Evolutionary conservation across 2,888 invertebrate genomes (phyloP), one percentile per base, ranked within the genome.

Genomic region (Erebia ligea): DNA sequence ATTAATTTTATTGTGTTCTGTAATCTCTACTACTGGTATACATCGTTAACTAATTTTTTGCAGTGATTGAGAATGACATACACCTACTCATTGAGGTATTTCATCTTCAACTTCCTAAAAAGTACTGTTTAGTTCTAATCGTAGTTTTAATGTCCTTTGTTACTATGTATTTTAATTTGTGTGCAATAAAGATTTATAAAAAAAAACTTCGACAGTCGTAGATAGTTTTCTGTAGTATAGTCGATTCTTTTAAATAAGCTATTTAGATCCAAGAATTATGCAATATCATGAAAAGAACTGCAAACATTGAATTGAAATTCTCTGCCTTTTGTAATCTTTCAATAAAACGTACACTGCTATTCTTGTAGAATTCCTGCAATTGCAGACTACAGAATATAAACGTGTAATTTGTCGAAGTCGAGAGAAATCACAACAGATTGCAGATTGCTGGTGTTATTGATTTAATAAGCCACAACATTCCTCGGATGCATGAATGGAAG

Each of bases 401-500:
- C 62, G 15, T 62, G 15, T 45, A 61, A 61, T 48, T 62, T 62
- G 62, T 52, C 15, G 64, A 11, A 17, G 52, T 54, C n/a, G 64
- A 54, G 64, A 40, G 64, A 64, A 64, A 64, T 64, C 52, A 40
- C 52, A 40, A 54, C 21, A 48, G 21, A 10, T 62, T 62, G 21
- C 52, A 52, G 54, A 54, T n/a, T n/a, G 54, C 54, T 34, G 52
- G 52, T 64, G 63, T 67, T 72, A 63, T 67, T 34, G 70, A 70
- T 72, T 70, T 63, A 50, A 65, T 70, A 64, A 65, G 58, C 64
- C 62, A 59, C 57, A 56, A 67, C 72, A 48, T 67, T 73, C 70
- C 59, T 48, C 17, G 64, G 63, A 61, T 48, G 59, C 59, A 34
- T 70, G 54, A 72, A 72, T 72, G 69, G 64, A 73, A 71, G 73